Conservation (phyloP, 2,113 vertebrate species). For the Chroicocephalus ridibundus region DNA sequence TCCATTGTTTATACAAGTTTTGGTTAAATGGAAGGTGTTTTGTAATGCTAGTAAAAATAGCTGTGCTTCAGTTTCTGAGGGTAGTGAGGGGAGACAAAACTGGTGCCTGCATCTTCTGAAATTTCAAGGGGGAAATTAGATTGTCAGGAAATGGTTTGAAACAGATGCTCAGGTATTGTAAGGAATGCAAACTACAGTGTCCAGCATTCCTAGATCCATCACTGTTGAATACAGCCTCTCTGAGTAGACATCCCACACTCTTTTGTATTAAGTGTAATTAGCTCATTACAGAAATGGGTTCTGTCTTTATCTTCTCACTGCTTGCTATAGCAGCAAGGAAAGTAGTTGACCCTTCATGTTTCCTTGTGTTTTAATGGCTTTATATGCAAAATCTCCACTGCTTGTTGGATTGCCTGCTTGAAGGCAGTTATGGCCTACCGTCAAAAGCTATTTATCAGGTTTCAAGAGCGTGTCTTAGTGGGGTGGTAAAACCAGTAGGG, state of each 20-base stretch:
- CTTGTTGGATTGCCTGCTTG: neutral
- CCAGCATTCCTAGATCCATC: neutral
- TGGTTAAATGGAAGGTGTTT: slow-evolving; percentile 33
- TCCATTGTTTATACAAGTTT: slow-evolving; percentile 17
- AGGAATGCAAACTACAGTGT: neutral
- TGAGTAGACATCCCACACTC: neutral
- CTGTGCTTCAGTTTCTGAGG: neutral
- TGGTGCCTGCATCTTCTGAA: neutral
- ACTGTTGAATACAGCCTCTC: neutral
- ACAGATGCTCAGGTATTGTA: neutral
- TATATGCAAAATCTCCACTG: neutral
- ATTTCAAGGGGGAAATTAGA: neutral
- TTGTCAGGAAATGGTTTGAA: neutral
- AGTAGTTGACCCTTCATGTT: neutral
- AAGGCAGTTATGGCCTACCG: neutral
- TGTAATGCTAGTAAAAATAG: slow-evolving; percentile 22
- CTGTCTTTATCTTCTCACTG: neutral
- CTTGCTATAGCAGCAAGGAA: neutral
- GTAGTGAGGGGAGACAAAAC: neutral
- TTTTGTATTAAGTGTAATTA: neutral
- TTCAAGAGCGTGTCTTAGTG: neutral
- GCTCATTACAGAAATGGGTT: neutral
- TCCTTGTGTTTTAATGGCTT: neutral
- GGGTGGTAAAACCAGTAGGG: neutral
- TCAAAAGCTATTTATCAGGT: neutral